A percentile compares a stretch with the other conserved stretches of the same genome.
Conservation (phyloP, 2,797 vertebrate genomes). For the Anguilla obscura region DNA sequence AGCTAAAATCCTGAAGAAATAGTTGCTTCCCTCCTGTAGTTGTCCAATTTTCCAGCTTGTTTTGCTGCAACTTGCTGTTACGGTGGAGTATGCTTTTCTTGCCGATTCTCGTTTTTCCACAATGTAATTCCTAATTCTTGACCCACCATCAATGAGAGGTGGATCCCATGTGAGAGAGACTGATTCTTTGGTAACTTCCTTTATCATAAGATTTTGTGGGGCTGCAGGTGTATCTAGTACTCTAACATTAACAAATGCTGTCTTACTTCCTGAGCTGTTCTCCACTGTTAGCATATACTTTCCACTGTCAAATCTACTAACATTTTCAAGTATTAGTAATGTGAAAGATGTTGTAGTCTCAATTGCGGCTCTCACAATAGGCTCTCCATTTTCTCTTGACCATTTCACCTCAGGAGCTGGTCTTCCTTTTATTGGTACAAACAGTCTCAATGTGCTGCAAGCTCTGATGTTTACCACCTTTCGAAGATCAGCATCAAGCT, state of each 20-base stretch:
- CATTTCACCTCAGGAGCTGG: slow-evolving; percentile 96
- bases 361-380: slow-evolving; percentile 88
- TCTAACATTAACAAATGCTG: slow-evolving; percentile 93
- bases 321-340: slow-evolving; percentile 87
- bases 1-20: slow-evolving; percentile 95
- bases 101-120: slow-evolving; percentile 96
- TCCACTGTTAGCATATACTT: slow-evolving; percentile 93
- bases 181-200: slow-evolving; percentile 92
- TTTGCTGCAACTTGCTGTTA: slow-evolving; percentile 92
- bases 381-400: slow-evolving; percentile 89
- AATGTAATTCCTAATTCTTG: slow-evolving; percentile 94
- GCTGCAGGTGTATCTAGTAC: slow-evolving; percentile 95
- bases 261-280: slow-evolving; percentile 91
- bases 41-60: slow-evolving; percentile 92
- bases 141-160: slow-evolving; percentile 93
- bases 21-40: slow-evolving; percentile 90
- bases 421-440: slow-evolving; percentile 95
- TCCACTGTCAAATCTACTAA: slow-evolving; percentile 94
- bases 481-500: slow-evolving; percentile 93
- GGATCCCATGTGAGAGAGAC: slow-evolving; percentile 96
- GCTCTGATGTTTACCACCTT: slow-evolving; percentile 93
- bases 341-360: slow-evolving; percentile 93
- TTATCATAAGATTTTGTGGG: slow-evolving; percentile 88
- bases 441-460: slow-evolving; percentile 92
- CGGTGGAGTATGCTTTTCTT: slow-evolving; percentile 95